These are phyloP conservation scores for Epinephelus cyanopodus DNA, from an alignment of 2,113 vertebrate species.

Conservation along the genomic window DNA sequence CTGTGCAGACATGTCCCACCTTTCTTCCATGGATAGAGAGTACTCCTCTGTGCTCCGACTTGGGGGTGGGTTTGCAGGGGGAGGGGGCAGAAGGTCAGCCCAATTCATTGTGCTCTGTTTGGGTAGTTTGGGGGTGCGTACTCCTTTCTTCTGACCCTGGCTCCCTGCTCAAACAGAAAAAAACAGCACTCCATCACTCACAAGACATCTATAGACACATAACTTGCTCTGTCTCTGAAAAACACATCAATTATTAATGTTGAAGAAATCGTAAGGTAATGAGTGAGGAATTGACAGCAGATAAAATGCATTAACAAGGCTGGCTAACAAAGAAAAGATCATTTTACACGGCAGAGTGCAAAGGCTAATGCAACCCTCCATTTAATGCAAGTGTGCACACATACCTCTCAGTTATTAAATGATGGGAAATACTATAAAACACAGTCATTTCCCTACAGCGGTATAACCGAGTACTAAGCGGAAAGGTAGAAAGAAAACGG, in stretches of 20 bases:
- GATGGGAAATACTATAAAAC: constrained; percentile 82
- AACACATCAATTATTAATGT: constrained; percentile 65
- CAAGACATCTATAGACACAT: constrained; percentile 32
- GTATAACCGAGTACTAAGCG: constrained; percentile 65
- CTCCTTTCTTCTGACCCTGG: constrained; percentile 97
- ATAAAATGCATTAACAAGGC: constrained; percentile 65
- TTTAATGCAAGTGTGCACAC: constrained; percentile 60
- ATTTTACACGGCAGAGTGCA: constrained; percentile 66
- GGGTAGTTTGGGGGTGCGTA: constrained; percentile 91
- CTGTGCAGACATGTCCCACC: constrained; percentile 82
- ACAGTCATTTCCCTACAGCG: constrained; percentile 81
- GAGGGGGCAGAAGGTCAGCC: constrained; percentile 96
- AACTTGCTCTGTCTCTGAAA: constrained; percentile 28
- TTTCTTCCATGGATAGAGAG: constrained; percentile 90
- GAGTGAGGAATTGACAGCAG: constrained; percentile 52
- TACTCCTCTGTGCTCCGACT: constrained; percentile 92
- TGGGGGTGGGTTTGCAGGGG: constrained; percentile 94
- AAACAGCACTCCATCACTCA: constrained; percentile 61
- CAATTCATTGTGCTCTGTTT: constrained; percentile 98
- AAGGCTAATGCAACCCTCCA: constrained; percentile 64
- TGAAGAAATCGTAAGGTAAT: constrained; percentile 44
- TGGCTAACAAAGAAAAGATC: constrained; percentile 45
- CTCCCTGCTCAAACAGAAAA: constrained; percentile 86
- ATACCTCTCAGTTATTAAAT: constrained; percentile 82
- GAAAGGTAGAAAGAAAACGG: constrained; percentile 58